These are phyloP conservation scores for Caracal caracal DNA, from an alignment of 2,113 vertebrate genomes.

Conservation along the genomic window DNA sequence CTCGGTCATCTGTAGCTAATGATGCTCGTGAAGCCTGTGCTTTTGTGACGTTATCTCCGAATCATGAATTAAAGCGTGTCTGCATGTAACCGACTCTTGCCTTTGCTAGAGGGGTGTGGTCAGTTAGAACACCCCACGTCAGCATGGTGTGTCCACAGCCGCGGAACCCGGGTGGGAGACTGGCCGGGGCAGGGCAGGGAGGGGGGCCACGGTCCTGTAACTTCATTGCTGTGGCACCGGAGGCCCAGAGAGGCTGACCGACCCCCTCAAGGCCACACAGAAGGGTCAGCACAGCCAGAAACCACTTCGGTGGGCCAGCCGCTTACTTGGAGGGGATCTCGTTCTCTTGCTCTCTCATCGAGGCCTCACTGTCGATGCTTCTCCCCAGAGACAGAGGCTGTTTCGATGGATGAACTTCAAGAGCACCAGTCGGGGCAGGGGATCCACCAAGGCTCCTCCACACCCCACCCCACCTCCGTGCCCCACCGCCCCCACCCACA, in stretches of 20 bases:
- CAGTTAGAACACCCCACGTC: neutral
- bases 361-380: neutral
- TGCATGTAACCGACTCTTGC: accelerated
- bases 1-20: accelerated
- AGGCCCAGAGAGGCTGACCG: neutral
- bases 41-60: neutral
- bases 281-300: neutral
- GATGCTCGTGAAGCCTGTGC: neutral
- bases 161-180: neutral
- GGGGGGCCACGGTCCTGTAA: neutral
- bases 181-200: neutral
- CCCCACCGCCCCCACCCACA: accelerated
- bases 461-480: neutral
- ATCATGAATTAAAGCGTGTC: neutral
- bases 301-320: neutral
- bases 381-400: neutral
- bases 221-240: neutral
- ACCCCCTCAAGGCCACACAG: neutral
- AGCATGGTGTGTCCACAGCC: neutral
- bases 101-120: neutral
- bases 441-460: neutral
- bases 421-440: neutral
- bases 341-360: neutral
- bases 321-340: too few relatives aligned
- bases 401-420: neutral